Base-by-base conservation (phyloP, 2,888 invertebrate genomes). In the Geophilus truncorum region DNA sequence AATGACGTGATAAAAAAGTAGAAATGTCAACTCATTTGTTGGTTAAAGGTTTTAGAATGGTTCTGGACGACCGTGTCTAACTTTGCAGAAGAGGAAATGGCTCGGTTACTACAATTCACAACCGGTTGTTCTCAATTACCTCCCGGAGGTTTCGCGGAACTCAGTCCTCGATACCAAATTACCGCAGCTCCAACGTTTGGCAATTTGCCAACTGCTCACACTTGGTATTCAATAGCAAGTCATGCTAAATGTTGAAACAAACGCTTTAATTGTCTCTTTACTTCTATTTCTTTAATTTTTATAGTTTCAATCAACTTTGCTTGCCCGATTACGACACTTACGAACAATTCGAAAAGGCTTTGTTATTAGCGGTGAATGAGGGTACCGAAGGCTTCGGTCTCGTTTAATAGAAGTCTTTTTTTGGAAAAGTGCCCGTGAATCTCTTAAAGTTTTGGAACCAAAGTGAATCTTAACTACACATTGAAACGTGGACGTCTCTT, bases 261-360 rank as follows among this genome's bases (percentile, higher is more conserved):
- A n/a, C n/a, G n/a, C n/a, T n/a, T n/a, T 23, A 30, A 25, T 18
- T 30, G n/a, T n/a, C n/a, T n/a, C n/a, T n/a, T n/a, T n/a, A n/a
- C n/a, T 82, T n/a, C 18, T 32, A 30, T 77, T 30, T 0, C 12
- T 28, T 28, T 76, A n/a, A 25, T 80, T 84, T 82, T 90, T 89
- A 21, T 89, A 94, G 94, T 89, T 97, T 97, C 89, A 97, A 97
- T 90, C 96, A 97, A 89, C 91, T 97, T 82, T 96, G 96, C 88
- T 90, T 97, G 85, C 97, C 97, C 25, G 96, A 96, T 88, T 97
- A 97, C 89, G 96, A 96, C 88, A 92, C 92, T 85, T 96, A 96
- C 88, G 96, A 97, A 87, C 94, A 94, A 85, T 94, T 97, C 84
- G 96, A 97, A 86, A 93, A 93, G 86, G 93, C 95, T 62, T 89